phyloP scores from a whole-genome alignment of 2,113 vertebrate species.

The Embiotoca jacksoni region DNA sequence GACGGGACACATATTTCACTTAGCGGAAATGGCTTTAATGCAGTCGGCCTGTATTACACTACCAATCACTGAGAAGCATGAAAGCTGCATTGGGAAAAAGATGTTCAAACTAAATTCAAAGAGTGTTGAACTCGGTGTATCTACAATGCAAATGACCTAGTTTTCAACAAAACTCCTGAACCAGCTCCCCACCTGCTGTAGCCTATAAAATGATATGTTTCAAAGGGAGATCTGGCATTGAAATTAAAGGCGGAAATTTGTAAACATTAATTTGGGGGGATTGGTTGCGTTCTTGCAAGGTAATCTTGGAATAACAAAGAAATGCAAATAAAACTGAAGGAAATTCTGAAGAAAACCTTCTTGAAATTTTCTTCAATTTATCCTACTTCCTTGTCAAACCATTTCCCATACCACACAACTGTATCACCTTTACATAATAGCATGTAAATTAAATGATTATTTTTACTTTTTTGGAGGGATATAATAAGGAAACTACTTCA shows the following conservation, averaged over 20 bases:
- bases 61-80: constrained; percentile 65
- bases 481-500: constrained; percentile 52
- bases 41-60: constrained; percentile 78
- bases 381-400: constrained; percentile 20
- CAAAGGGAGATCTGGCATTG: background rate
- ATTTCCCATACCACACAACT: constrained; percentile 54
- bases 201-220: background rate
- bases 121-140: constrained; percentile 63
- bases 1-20: constrained; percentile 83
- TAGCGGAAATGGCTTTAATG: constrained; percentile 82
- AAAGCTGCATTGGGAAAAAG: constrained; percentile 51
- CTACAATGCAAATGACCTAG: constrained; percentile 68
- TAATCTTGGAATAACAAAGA: constrained; percentile 11
- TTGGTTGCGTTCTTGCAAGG: constrained; percentile 16
- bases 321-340: constrained; percentile 21
- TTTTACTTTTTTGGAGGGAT: constrained; percentile 55
- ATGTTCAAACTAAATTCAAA: constrained; percentile 72
- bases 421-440: constrained; percentile 42
- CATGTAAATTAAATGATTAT: constrained; percentile 71
- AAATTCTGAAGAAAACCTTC: constrained; percentile 8
- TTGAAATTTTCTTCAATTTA: constrained; percentile 34
- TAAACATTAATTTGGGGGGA: constrained; percentile 24
- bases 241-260: constrained; percentile 1
- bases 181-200: constrained; percentile 32
- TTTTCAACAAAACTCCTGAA: constrained; percentile 58